Conservation (phyloP, 2,888 invertebrate species). For the Trachelus troglodyta region DNA sequence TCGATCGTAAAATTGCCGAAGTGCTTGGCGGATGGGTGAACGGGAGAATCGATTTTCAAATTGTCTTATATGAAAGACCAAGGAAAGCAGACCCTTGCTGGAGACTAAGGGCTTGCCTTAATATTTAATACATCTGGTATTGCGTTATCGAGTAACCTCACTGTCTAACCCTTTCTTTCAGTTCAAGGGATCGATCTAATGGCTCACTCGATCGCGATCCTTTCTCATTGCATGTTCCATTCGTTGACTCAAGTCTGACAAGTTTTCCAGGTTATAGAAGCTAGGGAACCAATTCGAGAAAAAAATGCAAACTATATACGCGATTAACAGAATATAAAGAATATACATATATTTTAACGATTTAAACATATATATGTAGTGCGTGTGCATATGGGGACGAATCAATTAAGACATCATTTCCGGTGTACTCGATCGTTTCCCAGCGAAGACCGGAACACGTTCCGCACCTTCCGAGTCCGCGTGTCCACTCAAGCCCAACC, state of each 20-base stretch:
- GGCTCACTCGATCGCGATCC: not conserved
- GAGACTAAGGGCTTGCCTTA: not conserved
- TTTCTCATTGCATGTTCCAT: not conserved
- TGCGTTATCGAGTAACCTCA: not conserved
- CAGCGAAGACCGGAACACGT: constrained; percentile 40
- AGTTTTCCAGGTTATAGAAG: not conserved
- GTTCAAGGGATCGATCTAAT: not conserved
- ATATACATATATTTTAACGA: not conserved
- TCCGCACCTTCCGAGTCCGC: constrained; percentile 56
- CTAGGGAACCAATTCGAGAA: not conserved
- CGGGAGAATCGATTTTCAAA: constrained; percentile 22
- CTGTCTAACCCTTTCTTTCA: not conserved
- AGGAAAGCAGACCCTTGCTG: not conserved
- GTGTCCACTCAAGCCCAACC: constrained; percentile 54
- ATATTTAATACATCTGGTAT: not conserved
- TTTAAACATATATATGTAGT: not conserved
- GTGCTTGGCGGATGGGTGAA: constrained; percentile 2
- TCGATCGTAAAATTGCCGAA: constrained; percentile 20
- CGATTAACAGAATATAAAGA: not conserved
- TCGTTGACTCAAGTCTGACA: not conserved
- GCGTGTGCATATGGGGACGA: constrained; percentile 10
- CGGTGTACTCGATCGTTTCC: constrained; percentile 29
- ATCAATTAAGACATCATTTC: constrained; percentile 58
- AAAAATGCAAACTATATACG: not conserved
- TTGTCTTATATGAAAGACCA: constrained; percentile 17